These are phyloP conservation scores for Rhopilema esculentum DNA, from an alignment of 30 jellyfish, hydroid and myxozoan genomes.

Conservation along the genomic window DNA sequence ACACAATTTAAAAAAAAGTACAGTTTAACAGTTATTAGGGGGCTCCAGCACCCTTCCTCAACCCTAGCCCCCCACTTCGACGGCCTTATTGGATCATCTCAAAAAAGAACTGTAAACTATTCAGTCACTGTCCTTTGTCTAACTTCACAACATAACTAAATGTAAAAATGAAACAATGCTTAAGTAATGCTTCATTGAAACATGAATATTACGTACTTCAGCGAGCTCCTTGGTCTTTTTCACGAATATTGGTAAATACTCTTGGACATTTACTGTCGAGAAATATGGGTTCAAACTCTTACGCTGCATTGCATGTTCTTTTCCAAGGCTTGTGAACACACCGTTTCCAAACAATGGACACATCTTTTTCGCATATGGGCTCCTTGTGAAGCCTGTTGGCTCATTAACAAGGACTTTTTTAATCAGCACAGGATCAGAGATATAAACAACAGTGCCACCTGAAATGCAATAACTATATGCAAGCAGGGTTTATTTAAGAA, in stretches of 20 bases:
- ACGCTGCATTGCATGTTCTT: constrained; percentile 21
- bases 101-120: no score
- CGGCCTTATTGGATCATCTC: no score
- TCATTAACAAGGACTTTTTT: constrained; percentile 30
- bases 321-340: constrained; percentile 18
- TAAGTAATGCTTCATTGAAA: not conserved
- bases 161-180: not conserved
- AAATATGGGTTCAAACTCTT: constrained; percentile 34
- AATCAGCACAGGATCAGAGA: constrained; percentile 25
- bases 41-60: no score
- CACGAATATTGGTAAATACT: constrained; percentile 11
- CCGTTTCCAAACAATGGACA: constrained; percentile 22
- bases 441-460: constrained; percentile 19
- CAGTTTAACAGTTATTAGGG: no score
- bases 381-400: not conserved
- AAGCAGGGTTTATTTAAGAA: no score
- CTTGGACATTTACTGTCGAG: constrained; percentile 19
- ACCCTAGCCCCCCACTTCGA: no score
- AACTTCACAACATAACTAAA: not conserved
- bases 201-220: not conserved
- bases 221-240: constrained; percentile 11
- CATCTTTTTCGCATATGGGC: not conserved
- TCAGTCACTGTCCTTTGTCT: no score
- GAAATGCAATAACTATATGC: not conserved
- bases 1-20: no score